A percentile compares a stretch with the other conserved stretches of the same genome.
phyloP scores from a whole-genome alignment of 2,888 invertebrate species.

The Keiferia lycopersicella region DNA sequence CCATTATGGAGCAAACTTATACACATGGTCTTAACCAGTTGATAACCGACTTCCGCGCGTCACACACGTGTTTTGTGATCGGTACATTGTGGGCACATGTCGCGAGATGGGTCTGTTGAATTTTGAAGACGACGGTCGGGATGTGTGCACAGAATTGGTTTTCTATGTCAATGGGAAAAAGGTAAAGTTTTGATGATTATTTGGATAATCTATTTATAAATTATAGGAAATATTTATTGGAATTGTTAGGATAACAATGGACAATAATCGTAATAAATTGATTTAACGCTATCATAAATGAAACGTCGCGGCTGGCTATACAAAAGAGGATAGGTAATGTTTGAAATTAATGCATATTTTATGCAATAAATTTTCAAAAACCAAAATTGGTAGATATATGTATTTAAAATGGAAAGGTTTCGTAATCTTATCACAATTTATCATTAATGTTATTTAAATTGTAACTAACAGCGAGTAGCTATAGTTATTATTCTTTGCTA shows the following conservation, averaged over 20 bases:
- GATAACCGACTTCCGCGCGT: conserved; percentile 21
- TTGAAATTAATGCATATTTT: too few species aligned
- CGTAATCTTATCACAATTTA: too few species aligned
- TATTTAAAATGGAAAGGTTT: too few species aligned
- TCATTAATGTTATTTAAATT: neutral
- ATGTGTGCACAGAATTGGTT: conserved; percentile 59
- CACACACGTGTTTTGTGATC: conserved; percentile 41
- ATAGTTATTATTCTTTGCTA: neutral
- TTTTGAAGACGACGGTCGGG: conserved; percentile 56
- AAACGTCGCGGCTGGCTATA: too few species aligned
- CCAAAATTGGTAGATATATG: too few species aligned
- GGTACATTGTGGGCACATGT: neutral
- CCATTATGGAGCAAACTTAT: neutral
- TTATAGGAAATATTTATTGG: neutral
- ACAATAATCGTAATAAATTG: neutral
- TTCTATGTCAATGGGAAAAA: conserved; percentile 78
- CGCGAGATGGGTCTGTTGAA: conserved; percentile 62
- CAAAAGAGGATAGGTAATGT: too few species aligned
- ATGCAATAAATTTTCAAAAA: too few species aligned
- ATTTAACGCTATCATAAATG: too few species aligned
- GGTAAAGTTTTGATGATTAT: conserved; percentile 52
- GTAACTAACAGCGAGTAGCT: neutral
- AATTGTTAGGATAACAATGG: neutral
- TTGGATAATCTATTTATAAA: neutral
- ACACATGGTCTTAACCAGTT: neutral